Evolutionary conservation across 2,113 vertebrate species (phyloP), one percentile per base, ranked within the genome.

Genomic region (Catharus minimus): DNA sequence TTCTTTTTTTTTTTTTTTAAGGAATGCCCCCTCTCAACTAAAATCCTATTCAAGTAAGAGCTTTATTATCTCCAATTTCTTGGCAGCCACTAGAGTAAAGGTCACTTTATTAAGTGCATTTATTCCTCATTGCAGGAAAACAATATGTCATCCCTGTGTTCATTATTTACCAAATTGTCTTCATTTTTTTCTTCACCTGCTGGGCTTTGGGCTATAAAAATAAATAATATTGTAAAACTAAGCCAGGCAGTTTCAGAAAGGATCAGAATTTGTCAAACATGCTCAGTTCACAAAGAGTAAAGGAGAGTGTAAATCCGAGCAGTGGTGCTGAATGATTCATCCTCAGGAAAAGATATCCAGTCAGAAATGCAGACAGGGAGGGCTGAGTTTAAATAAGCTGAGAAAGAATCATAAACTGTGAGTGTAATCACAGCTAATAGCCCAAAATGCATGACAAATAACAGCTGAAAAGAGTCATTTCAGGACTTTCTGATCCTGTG

Each of bases 111-210:
- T 97, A 97, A 97, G 95, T 95, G 92, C 80, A 93, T 96, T 97
- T 97, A 97, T 97, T 97, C 97, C 94, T 97, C 94, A 95, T 96
- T 95, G 82, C 91, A 94, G 94, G 78, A 97, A 97, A 98, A 98
- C 96, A 97, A 92, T 97, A 97, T 97, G 95, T 97, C 97, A 97
- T 97, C 88, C 67, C 72, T 87, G 82, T 84, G 93, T 96, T 96
- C 96, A 98, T 98, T 98, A 97, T 97, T 98, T 97, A 98, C 95
- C 93, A 96, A 97, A 97, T 97, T 97, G 96, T 98, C 97, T 95
- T 97, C 97, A 97, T 97, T 97, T 97, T 96, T 97, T 95, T 94
- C 96, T 97, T 97, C 84, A 96, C 96, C 96, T 97, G 94, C 96
- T 96, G 75, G 69, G 89, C 86, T 97, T 95, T 83, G 66, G 82